These are phyloP conservation scores for Neomonachus schauinslandi DNA, from an alignment of 2,113 vertebrate species.

Conservation along the genomic window DNA sequence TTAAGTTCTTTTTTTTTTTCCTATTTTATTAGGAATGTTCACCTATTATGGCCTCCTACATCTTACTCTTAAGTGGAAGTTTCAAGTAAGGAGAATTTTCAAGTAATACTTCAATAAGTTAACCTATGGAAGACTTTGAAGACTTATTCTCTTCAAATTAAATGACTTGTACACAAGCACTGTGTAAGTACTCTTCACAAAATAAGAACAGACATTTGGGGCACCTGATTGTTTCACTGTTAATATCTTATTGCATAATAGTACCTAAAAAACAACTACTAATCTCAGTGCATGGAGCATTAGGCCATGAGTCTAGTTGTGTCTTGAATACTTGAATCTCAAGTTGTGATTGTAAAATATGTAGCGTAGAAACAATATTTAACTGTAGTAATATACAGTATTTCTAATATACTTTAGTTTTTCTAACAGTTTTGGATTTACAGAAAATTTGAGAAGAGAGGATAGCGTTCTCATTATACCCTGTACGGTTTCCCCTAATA, in stretches of 20 bases:
- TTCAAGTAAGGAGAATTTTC: neutral
- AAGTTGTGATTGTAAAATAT: neutral
- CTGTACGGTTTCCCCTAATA: neutral
- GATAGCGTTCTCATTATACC: neutral
- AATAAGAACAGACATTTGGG: neutral
- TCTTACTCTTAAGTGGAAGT: neutral
- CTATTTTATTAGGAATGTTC: neutral
- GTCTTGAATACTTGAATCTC: neutral
- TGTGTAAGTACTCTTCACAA: neutral
- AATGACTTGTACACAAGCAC: neutral
- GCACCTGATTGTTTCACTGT: neutral
- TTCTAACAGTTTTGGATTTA: neutral
- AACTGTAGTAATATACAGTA: neutral
- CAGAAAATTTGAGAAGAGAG: neutral
- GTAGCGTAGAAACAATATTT: neutral
- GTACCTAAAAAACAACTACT: neutral
- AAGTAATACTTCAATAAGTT: neutral
- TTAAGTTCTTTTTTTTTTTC: neutral
- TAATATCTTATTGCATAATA: neutral
- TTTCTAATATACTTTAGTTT: neutral
- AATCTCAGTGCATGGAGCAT: neutral
- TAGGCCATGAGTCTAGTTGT: neutral
- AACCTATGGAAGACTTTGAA: neutral
- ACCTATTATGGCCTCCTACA: neutral
- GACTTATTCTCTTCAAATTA: neutral